Evolutionary conservation across 2,888 invertebrate genomes (phyloP).

Genomic region (Syrphus vitripennis): DNA sequence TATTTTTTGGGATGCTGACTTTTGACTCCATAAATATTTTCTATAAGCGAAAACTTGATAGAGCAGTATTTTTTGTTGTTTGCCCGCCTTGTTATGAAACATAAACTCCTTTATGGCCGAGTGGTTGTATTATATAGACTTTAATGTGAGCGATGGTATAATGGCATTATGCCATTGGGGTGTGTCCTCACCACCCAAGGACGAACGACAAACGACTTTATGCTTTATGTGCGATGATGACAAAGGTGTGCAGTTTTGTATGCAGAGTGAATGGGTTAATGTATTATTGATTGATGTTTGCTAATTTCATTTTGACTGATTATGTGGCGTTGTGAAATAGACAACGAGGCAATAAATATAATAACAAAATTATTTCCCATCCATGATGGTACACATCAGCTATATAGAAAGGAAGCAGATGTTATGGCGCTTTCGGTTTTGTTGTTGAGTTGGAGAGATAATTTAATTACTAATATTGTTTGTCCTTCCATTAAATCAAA

Average conservation of each 20-base stretch:
- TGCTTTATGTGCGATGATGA: conserved; percentile 17
- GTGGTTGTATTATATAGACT: conserved; percentile 26
- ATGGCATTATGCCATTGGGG: conserved; percentile 57
- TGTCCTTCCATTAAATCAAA: not conserved
- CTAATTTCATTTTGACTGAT: conserved; percentile 67
- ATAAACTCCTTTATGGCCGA: conserved; percentile 60
- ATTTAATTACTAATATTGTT: not conserved
- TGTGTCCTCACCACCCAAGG: conserved; percentile 24
- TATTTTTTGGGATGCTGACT: conserved; percentile 44
- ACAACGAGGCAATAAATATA: conserved; percentile 53
- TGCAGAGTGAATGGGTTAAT: conserved; percentile 59
- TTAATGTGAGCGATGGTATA: conserved; percentile 37
- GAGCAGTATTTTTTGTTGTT: conserved; percentile 52
- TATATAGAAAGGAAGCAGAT: not conserved
- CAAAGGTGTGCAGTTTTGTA: not conserved
- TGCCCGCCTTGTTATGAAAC: conserved; percentile 62
- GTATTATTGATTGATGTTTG: conserved; percentile 68
- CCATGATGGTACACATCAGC: not conserved
- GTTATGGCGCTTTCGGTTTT: not conserved
- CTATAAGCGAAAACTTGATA: conserved; percentile 1
- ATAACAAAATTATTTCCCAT: conserved; percentile 30
- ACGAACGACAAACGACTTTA: no score
- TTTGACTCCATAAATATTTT: not conserved
- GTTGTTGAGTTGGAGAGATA: not conserved
- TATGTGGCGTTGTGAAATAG: conserved; percentile 19